These are phyloP conservation scores for Carduelis carduelis DNA, from an alignment of 2,797 vertebrate species.

Conservation along the genomic window DNA sequence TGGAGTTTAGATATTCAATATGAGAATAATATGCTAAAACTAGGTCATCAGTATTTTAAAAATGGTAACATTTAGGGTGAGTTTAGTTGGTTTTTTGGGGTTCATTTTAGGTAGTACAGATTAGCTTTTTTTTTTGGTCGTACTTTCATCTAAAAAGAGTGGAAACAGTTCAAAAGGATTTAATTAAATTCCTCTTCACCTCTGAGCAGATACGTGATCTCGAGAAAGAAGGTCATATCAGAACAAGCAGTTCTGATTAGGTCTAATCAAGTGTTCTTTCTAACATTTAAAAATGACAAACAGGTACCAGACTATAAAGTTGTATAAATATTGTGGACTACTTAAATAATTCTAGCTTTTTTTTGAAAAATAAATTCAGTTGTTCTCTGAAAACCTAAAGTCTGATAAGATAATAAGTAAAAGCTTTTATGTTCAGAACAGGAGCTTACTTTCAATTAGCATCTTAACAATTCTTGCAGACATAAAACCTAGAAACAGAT, in stretches of 20 bases:
- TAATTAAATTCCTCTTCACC: background rate
- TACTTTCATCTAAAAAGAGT: background rate
- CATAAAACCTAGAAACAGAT: background rate
- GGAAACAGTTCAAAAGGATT: background rate
- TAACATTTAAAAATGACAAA: background rate
- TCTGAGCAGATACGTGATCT: background rate
- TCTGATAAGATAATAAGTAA: background rate
- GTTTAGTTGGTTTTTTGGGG: background rate
- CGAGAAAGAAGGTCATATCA: background rate
- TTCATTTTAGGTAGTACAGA: rapidly evolving
- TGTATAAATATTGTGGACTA: background rate
- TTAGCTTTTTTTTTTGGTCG: background rate
- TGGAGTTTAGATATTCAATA: background rate
- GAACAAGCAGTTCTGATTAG: background rate
- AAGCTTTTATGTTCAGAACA: background rate
- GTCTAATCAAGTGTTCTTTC: background rate
- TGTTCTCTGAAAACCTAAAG: background rate
- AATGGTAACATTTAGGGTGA: background rate
- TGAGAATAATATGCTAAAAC: background rate
- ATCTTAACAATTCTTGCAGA: background rate
- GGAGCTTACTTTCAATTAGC: background rate
- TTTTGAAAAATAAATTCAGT: background rate
- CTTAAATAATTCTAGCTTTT: background rate
- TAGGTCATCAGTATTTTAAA: background rate
- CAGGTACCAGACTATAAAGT: background rate